Conservation (phyloP, 2,797 vertebrate species). For the Monodelphis domestica region DNA sequence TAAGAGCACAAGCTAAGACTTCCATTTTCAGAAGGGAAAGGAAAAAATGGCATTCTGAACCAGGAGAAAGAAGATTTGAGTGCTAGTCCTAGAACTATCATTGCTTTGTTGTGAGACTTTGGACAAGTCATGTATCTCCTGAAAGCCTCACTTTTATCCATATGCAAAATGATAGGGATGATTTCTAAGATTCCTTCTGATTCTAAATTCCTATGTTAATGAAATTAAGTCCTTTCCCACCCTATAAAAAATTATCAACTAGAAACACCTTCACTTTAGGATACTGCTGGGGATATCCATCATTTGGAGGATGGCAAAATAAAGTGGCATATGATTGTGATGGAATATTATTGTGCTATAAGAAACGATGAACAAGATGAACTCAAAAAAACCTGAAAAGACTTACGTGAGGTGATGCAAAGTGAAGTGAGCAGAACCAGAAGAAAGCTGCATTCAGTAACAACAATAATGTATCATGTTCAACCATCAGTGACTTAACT, state of each 20-base stretch:
- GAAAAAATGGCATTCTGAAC: background rate
- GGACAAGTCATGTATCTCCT: background rate
- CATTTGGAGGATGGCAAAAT: no score
- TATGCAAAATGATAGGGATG: conserved; percentile 20
- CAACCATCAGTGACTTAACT: no score
- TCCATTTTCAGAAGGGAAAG: background rate
- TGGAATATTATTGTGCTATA: no score
- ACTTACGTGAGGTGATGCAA: no score
- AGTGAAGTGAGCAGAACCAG: no score
- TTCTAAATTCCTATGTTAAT: conserved; percentile 21
- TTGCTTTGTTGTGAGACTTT: background rate
- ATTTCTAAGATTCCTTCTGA: background rate
- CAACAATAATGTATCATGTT: no score
- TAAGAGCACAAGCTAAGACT: background rate
- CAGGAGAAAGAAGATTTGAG: background rate
- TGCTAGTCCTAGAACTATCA: background rate
- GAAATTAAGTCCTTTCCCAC: conserved; percentile 14
- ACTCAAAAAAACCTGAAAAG: no score
- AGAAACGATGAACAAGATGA: no score
- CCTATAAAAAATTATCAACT: conserved; percentile 17
- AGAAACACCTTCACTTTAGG: conserved; percentile 24
- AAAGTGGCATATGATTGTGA: no score
- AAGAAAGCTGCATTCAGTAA: no score
- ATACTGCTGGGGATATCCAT: no score
- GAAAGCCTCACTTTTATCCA: background rate